These are phyloP conservation scores for Spilosoma lubricipeda DNA, from an alignment of 2,888 invertebrate species.

Conservation along the genomic window DNA sequence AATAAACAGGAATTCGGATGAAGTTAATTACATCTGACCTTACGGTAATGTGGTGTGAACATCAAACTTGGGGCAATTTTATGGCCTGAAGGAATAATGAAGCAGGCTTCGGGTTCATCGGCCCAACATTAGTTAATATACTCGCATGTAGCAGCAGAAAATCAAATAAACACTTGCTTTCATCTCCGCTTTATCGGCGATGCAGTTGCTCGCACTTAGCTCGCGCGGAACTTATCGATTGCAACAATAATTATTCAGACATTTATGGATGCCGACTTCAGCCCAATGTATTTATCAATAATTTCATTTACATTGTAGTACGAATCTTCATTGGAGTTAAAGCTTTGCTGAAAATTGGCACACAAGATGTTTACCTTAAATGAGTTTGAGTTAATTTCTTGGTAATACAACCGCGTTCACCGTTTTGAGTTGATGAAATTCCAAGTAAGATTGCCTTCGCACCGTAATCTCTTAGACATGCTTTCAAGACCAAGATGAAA, in stretches of 20 bases:
- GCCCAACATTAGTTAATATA: constrained; percentile 74
- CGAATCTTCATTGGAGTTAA: constrained; percentile 42
- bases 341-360: constrained; percentile 31
- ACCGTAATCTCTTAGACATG: constrained; percentile 12
- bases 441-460: constrained; percentile 26
- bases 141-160: constrained; percentile 72
- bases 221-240: constrained; percentile 69
- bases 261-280: constrained; percentile 69
- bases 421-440: constrained; percentile 26
- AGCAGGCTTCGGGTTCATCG: constrained; percentile 64
- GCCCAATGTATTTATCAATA: constrained; percentile 62
- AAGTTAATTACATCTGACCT: constrained; percentile 51
- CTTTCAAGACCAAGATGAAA: constrained; percentile 8
- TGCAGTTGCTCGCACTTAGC: constrained; percentile 81
- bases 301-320: constrained; percentile 61
- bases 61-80: constrained; percentile 59
- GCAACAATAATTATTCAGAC: constrained; percentile 68
- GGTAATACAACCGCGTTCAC: constrained; percentile 19
- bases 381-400: constrained; percentile 34
- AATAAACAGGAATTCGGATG: constrained; percentile 45
- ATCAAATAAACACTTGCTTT: constrained; percentile 84
- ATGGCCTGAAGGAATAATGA: constrained; percentile 61
- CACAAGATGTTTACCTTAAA: constrained; percentile 42
- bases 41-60: constrained; percentile 45
- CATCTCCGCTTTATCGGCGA: constrained; percentile 81